Base-by-base conservation (phyloP, 2,888 invertebrate genomes). In the Parnassius smintheus region DNA sequence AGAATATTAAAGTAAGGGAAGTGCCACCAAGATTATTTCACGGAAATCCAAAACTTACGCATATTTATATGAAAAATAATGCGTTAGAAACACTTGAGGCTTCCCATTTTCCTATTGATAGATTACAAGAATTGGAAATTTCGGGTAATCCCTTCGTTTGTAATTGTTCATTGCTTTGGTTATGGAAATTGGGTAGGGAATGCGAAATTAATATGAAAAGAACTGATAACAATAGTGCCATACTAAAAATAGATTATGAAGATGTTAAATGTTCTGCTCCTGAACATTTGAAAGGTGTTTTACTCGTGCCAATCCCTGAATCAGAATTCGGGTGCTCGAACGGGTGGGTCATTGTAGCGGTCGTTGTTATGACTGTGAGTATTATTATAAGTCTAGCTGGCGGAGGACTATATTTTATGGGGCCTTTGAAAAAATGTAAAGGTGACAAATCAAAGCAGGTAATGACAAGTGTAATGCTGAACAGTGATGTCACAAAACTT, bases 141-240 rank as follows among this genome's bases (percentile, higher is more conserved):
- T 95, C 96, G 45, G 96, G 96, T 44, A 97, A 97, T 88, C 97
- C 97, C 0, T 92, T 97, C 68, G 93, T 94, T 65, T 97, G 97
- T 86, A 97, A 97, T 84, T 97, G 97, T 80, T 96, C 97, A 58
- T 87, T 97, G 65, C 92, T 96, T 66, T 97, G 97, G 97, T 88
- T 97, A 52, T 96, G 96, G 96, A 95, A 95, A 76, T 91, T 97
- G 54, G 88, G 86, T 35, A 83, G 81, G 67, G 89, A 90, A 65
- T 88, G 88, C 74, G 88, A 89, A 76, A 75, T 83, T 8, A 87
- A 78, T 61, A 83, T 75, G 65, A 87, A 80, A 66, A 86, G 82
- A 65, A 80, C 82, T 62, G 83, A 81, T 52, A 90, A 89, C 67
- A 75, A 83, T 50, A 86, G 85, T 73, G 72, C 83, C 56, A 83